A percentile compares a stretch with the other conserved stretches of the same genome.
Evolutionary conservation across 1,140 invertebrate genomes (phyloP).

Genomic region (Trichomalopsis sarcophagae): DNA sequence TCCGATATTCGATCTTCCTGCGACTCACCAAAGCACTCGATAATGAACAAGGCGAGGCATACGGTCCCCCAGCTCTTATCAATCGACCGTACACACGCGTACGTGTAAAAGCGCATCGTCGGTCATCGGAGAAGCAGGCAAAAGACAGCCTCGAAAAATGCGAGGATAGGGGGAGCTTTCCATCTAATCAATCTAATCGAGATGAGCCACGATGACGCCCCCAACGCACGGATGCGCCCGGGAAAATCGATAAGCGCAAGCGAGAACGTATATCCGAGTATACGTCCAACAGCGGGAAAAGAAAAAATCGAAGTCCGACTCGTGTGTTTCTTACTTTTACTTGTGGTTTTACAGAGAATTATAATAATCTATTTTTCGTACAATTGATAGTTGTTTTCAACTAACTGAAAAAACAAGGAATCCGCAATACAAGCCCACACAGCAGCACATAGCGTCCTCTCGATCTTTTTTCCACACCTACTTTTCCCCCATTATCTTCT

Average conservation of each 20-base stretch:
- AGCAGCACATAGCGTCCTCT: neutral
- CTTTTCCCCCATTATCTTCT: neutral
- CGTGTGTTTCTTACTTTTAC: neutral
- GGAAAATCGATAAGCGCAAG: neutral
- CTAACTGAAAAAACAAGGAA: no score
- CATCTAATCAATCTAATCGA: slow-evolving; percentile 57
- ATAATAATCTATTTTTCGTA: neutral
- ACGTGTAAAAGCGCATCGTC: neutral
- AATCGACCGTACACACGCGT: neutral
- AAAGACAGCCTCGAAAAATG: neutral
- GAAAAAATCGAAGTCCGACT: neutral
- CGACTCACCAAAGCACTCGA: neutral
- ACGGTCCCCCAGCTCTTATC: neutral
- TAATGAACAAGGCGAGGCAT: neutral
- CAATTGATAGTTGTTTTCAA: no score
- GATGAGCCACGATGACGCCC: slow-evolving; percentile 43
- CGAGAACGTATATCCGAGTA: neutral
- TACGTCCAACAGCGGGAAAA: neutral
- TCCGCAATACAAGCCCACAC: no score
- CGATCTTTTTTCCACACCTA: neutral
- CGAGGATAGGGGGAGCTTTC: neutral
- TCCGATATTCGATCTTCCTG: neutral
- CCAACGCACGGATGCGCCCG: neutral
- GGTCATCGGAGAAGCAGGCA: neutral
- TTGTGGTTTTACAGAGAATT: no score